Conservation (phyloP, 1,140 invertebrate genomes). For the Conus ventricosus region DNA sequence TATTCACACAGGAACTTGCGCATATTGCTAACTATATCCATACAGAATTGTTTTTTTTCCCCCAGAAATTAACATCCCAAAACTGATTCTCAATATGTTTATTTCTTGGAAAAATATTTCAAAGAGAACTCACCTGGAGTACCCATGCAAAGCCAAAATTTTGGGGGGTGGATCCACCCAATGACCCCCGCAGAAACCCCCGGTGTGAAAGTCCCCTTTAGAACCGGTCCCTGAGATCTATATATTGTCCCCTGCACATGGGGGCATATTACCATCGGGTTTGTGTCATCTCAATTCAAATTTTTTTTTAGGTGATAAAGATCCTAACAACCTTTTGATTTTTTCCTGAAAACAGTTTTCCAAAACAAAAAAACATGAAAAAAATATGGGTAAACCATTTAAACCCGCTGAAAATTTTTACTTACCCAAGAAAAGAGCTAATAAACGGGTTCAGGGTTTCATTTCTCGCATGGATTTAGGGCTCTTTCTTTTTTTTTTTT, state of each 20-base stretch:
- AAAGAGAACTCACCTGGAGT: slow-evolving; percentile 76
- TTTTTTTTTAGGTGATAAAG: neutral
- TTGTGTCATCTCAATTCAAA: too few species aligned
- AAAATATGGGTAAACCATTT: too few species aligned
- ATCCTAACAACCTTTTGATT: slow-evolving; percentile 31
- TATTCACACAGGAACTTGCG: too few species aligned
- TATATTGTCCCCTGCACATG: slow-evolving; percentile 83
- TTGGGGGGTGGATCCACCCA: slow-evolving; percentile 83
- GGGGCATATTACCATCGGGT: neutral
- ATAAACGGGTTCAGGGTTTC: too few species aligned
- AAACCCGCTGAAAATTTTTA: too few species aligned
- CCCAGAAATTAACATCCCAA: too few species aligned
- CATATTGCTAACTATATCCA: too few species aligned
- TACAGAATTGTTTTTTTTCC: too few species aligned
- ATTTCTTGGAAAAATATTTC: neutral
- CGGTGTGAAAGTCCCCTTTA: slow-evolving; percentile 82
- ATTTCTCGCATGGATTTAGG: too few species aligned
- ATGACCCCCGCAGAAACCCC: slow-evolving; percentile 82
- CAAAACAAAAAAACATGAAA: neutral
- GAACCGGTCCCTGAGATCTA: slow-evolving; percentile 85
- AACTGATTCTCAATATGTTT: too few species aligned
- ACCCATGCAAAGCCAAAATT: slow-evolving; percentile 87
- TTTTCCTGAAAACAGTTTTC: slow-evolving; percentile 16
- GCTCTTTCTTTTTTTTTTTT: too few species aligned
- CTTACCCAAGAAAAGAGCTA: too few species aligned